Evolutionary conservation across 2,113 vertebrate genomes (phyloP).

Genomic region (Crotalus horridus): DNA sequence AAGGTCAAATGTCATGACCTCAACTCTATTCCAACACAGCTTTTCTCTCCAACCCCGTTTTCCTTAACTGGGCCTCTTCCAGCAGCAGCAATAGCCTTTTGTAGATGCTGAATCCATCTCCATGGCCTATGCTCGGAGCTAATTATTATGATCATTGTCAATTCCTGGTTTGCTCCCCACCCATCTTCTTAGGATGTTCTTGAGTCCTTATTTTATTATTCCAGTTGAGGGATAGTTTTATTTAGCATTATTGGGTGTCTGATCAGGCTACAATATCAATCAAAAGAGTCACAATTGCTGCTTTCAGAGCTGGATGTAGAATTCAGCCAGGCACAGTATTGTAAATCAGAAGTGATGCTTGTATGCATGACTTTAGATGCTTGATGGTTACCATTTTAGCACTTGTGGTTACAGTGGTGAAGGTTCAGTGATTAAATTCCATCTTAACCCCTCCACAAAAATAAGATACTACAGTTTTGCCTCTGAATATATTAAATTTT

Average conservation of each 20-base stretch:
- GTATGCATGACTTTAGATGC: background rate
- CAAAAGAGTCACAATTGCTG: background rate
- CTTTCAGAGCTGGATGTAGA: background rate
- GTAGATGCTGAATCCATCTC: background rate
- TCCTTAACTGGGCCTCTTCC: slow-evolving; percentile 44
- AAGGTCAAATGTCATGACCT: slow-evolving; percentile 57
- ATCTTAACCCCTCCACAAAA: background rate
- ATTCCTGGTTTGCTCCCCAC: background rate
- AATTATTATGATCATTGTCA: slow-evolving; percentile 39
- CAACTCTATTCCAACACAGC: slow-evolving; percentile 51
- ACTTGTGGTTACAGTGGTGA: background rate
- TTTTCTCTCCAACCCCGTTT: slow-evolving; percentile 26
- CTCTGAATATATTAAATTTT: background rate
- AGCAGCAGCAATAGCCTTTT: slow-evolving; percentile 22
- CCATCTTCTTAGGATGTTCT: slow-evolving; percentile 20
- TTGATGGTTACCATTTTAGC: background rate
- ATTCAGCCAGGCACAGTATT: background rate
- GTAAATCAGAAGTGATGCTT: background rate
- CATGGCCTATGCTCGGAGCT: background rate
- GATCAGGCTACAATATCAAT: background rate
- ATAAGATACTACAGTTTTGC: background rate
- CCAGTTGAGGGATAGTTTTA: background rate
- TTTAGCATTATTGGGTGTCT: background rate
- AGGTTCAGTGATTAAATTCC: background rate
- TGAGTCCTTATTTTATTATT: background rate